Percentiles rank a stretch among this genome's conserved stretches.
Evolutionary conservation across 2,888 invertebrate genomes (phyloP).

Genomic region (Teleogryllus oceanicus): DNA sequence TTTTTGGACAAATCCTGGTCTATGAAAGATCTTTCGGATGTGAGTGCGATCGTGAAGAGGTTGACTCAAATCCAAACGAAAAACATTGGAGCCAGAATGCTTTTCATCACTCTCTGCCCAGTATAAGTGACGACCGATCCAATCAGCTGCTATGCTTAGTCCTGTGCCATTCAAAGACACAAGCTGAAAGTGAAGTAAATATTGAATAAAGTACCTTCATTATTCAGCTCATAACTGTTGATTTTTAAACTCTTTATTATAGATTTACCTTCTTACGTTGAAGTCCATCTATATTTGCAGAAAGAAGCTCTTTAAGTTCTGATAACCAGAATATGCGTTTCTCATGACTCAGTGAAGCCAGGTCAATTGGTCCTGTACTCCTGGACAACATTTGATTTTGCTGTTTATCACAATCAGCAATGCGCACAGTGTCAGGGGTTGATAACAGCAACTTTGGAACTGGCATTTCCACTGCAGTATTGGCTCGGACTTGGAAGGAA

Average conservation of each 20-base stretch:
- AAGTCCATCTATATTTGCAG: constrained; percentile 56
- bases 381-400: constrained; percentile 54
- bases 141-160: constrained; percentile 74
- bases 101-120: constrained; percentile 66
- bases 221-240: neutral
- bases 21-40: constrained; percentile 50
- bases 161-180: constrained; percentile 57
- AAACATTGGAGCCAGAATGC: constrained; percentile 53
- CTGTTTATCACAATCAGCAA: constrained; percentile 72
- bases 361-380: constrained; percentile 64
- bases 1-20: constrained; percentile 58
- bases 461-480: constrained; percentile 69
- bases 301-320: constrained; percentile 66
- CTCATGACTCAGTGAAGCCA: constrained; percentile 66
- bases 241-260: too few species aligned
- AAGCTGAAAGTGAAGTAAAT: constrained; percentile 44
- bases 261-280: constrained; percentile 43
- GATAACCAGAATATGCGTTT: constrained; percentile 79
- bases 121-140: constrained; percentile 80
- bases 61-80: constrained; percentile 64
- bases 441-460: constrained; percentile 75
- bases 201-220: neutral
- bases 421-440: constrained; percentile 66
- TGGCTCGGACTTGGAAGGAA: constrained; percentile 61
- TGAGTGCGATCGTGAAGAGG: constrained; percentile 49